phyloP scores from a whole-genome alignment of 1,140 invertebrate genomes.

The Drosophila triauraria region DNA sequence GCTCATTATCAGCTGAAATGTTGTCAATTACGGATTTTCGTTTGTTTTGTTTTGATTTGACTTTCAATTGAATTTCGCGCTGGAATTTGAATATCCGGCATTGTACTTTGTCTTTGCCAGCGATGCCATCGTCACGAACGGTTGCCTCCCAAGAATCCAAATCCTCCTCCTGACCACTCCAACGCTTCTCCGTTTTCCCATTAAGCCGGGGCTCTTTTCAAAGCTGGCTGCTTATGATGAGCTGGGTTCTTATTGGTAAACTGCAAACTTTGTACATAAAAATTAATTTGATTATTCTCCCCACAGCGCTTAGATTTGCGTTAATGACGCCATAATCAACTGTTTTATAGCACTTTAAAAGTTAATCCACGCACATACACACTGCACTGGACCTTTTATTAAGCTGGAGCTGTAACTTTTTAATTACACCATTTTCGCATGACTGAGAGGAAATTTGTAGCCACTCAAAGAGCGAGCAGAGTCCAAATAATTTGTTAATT shows the following conservation, averaged over 20 bases:
- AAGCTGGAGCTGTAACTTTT: constrained; percentile 56
- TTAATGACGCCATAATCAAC: constrained; percentile 81
- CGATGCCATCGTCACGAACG: constrained; percentile 54
- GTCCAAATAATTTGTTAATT: constrained; percentile 36
- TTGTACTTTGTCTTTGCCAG: constrained; percentile 42
- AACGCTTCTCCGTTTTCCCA: constrained; percentile 8
- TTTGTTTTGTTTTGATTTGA: constrained; percentile 79
- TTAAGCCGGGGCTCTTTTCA: constrained; percentile 50
- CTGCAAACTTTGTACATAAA: constrained; percentile 78
- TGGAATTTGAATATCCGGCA: constrained; percentile 72
- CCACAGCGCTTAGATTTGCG: constrained; percentile 63
- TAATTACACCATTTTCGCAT: constrained; percentile 56
- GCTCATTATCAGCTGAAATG: constrained; percentile 79
- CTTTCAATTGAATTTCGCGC: constrained; percentile 78
- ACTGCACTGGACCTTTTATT: constrained; percentile 32
- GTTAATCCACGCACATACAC: constrained; percentile 50
- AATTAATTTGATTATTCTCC: constrained; percentile 79
- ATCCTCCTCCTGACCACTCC: background rate
- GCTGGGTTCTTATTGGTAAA: constrained; percentile 64
- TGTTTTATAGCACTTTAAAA: constrained; percentile 79
- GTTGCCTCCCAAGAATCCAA: constrained; percentile 29
- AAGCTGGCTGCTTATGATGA: constrained; percentile 70
- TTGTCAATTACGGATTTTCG: constrained; percentile 78
- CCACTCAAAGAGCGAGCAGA: background rate
- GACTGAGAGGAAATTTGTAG: constrained; percentile 3